These are phyloP conservation scores for Sweltsa coloradensis DNA, from an alignment of 1,140 invertebrate species.

Conservation along the genomic window DNA sequence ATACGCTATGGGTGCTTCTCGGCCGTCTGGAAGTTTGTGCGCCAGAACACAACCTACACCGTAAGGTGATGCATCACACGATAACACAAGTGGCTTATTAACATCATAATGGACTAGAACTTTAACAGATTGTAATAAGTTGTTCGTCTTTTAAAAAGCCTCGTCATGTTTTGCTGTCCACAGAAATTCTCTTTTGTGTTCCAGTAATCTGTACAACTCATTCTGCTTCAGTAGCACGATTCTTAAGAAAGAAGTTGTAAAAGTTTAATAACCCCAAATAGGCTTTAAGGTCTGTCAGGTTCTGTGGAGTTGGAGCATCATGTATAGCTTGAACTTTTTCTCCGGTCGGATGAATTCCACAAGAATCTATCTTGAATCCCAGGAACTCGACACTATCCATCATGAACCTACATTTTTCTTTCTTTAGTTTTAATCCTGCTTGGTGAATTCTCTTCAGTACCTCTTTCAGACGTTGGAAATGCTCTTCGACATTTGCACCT, in stretches of 20 bases:
- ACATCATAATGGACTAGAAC: conserved; percentile 23
- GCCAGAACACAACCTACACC: conserved; percentile 26
- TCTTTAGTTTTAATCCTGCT: conserved; percentile 15
- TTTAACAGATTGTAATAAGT: conserved; percentile 6
- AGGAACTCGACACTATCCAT: conserved; percentile 1
- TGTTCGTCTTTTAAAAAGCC: conserved; percentile 20
- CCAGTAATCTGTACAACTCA: conserved; percentile 16
- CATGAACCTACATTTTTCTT: conserved; percentile 10
- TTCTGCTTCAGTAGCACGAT: conserved; percentile 19
- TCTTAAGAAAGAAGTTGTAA: background rate
- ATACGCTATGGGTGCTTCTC: conserved; percentile 25
- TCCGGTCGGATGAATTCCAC: conserved; percentile 21
- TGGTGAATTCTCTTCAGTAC: conserved; percentile 14
- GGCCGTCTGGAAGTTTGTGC: conserved; percentile 21
- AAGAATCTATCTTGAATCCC: conserved; percentile 22
- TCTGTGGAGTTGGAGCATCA: conserved; percentile 20
- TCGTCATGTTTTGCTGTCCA: conserved; percentile 22
- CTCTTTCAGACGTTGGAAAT: conserved; percentile 14
- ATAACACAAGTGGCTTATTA: conserved; percentile 18
- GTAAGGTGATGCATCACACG: conserved; percentile 23
- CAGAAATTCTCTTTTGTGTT: conserved; percentile 18
- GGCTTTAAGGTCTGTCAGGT: conserved; percentile 7
- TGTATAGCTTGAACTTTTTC: conserved; percentile 26
- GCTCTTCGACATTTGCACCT: conserved; percentile 16
- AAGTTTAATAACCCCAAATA: conserved; percentile 2